Evolutionary conservation across 2,797 vertebrate species (phyloP), one percentile per base, ranked within the genome.

Genomic region (Muscicapa comitata): DNA sequence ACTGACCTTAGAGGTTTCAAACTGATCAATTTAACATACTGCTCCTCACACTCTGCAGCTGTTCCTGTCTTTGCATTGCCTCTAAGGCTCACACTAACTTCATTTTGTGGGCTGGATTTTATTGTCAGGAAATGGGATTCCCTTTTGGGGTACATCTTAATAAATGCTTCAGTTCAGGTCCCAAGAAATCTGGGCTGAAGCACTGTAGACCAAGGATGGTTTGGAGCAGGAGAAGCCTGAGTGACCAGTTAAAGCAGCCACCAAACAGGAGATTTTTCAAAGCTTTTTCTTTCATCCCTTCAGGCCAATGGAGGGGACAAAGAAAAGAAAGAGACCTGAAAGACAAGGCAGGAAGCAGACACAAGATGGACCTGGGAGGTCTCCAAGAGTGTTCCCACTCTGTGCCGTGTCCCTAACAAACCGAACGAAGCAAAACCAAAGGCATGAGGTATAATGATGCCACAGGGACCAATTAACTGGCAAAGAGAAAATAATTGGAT

Each of bases 391-490:
- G 2, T 12, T 62, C 18, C 25, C 24, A 65, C 11, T 26, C 37
- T 9, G 5, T 45, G 37, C 29, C 28, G 23, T 45, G 33, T 76
- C 35, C 24, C 25, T 85, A 2, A 0, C 48, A 82, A 59, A 66
- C 13, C 24, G 70, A 62, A 66, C 0, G 0, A 90, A 78, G 48
- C 16, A 53, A 90, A 94, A 50, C 9, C 2, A 6, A 81, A 78
- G 23, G 35, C 3, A 2, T 0, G 0, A 17, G 23, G 17, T 19
- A 33, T 42, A 82, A 82, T 0, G 3, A 75, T 26, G 8, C n/a
- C 76, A 59, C n/a, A 7, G 31, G 50, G 42, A 76, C 17, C 43
- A 94, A 51, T 77, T 51, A 86, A 81, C 9, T 37, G 25, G 7
- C n/a, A 84, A 93, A 17, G 53, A 5, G 28, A 59, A 90, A 93